Evolutionary conservation across 2,888 invertebrate genomes (phyloP).

Genomic region (Temnothorax ravouxi): DNA sequence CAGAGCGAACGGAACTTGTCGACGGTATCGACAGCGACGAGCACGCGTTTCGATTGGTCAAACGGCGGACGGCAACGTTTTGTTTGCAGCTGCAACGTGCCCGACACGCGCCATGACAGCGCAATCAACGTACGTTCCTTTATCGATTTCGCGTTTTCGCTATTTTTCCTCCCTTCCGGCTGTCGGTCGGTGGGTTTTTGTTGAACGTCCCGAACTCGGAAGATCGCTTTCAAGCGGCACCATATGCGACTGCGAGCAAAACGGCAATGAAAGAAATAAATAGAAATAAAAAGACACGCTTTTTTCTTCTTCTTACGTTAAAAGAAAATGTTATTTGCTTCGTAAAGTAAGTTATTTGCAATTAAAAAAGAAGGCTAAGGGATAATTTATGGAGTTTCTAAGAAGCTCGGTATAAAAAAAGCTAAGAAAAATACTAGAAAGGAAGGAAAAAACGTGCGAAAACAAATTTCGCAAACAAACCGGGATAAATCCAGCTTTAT

Average conservation of each 20-base stretch:
- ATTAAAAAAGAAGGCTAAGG: neutral
- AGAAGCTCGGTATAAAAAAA: neutral
- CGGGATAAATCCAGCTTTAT: constrained; percentile 5
- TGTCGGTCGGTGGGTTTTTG: constrained; percentile 21
- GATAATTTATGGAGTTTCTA: neutral
- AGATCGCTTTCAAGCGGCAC: constrained; percentile 37
- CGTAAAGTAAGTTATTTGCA: too few relatives aligned
- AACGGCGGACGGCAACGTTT: constrained; percentile 39
- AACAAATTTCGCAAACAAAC: neutral
- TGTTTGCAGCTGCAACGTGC: constrained; percentile 47
- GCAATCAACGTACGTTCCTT: constrained; percentile 56
- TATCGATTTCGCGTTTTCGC: constrained; percentile 49
- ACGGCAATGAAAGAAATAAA: neutral
- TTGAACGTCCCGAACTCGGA: constrained; percentile 37
- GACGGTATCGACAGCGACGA: constrained; percentile 55
- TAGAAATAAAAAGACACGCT: neutral
- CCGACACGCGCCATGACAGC: constrained; percentile 47
- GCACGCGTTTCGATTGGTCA: constrained; percentile 53
- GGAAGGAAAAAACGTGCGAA: neutral
- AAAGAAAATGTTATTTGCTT: neutral
- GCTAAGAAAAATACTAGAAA: neutral
- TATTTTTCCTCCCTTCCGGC: constrained; percentile 46
- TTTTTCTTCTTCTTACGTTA: neutral
- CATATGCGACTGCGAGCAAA: neutral
- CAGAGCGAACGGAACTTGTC: constrained; percentile 31